These are phyloP conservation scores for Pseudonaja textilis DNA, from an alignment of 2,113 vertebrate species.

Conservation along the genomic window DNA sequence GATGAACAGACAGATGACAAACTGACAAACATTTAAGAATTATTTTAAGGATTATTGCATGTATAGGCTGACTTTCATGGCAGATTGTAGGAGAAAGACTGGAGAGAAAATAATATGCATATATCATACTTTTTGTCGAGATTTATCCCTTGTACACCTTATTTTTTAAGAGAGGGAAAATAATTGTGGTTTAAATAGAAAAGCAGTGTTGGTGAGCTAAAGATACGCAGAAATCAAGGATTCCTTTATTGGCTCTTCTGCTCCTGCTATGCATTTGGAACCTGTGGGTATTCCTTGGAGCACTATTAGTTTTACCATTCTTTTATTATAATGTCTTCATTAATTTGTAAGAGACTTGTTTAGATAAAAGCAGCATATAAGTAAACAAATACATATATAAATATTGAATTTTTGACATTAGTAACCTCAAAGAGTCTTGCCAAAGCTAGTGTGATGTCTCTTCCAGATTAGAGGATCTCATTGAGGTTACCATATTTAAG, in stretches of 20 bases:
- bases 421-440: not conserved
- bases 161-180: not conserved
- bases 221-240: not conserved
- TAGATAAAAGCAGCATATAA: not conserved
- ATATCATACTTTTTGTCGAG: not conserved
- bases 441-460: not conserved
- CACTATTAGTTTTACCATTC: not conserved
- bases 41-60: not conserved
- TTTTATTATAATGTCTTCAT: not conserved
- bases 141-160: not conserved
- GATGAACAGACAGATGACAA: not conserved
- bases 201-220: not conserved
- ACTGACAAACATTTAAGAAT: not conserved
- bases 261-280: not conserved
- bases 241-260: not conserved
- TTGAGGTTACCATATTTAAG: not conserved
- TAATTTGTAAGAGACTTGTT: not conserved
- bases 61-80: not conserved
- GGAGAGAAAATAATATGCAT: not conserved
- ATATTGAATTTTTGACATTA: not conserved
- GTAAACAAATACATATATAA: not conserved
- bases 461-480: not conserved
- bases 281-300: not conserved
- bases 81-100: not conserved
- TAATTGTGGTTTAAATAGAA: not conserved